These are phyloP conservation scores for Spilosoma lubricipeda DNA, from an alignment of 2,888 invertebrate species.

Conservation along the genomic window DNA sequence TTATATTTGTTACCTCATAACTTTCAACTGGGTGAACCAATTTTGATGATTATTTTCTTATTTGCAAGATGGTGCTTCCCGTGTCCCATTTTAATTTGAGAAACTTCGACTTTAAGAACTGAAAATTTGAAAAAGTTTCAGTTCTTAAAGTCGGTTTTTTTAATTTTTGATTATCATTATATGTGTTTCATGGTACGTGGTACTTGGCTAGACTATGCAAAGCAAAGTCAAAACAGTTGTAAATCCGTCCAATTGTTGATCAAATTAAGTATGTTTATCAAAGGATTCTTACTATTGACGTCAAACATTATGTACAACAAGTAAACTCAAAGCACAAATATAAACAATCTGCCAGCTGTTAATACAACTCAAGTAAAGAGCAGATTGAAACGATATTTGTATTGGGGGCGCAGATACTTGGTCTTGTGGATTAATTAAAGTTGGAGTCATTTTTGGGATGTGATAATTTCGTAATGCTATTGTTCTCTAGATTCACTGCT, in stretches of 20 bases:
- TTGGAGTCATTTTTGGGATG: too few species aligned
- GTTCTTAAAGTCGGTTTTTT: too few species aligned
- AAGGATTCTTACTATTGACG: not conserved
- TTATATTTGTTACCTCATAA: too few species aligned
- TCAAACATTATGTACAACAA: slow-evolving; percentile 1
- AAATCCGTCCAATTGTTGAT: not conserved
- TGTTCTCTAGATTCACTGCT: too few species aligned
- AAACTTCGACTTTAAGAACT: too few species aligned
- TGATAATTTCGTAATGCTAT: too few species aligned
- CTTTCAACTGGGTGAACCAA: too few species aligned
- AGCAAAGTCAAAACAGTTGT: not conserved
- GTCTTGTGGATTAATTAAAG: not conserved
- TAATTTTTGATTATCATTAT: too few species aligned
- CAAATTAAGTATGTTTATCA: not conserved
- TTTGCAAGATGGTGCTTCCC: too few species aligned
- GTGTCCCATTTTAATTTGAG: too few species aligned
- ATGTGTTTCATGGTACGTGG: not conserved
- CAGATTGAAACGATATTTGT: not conserved
- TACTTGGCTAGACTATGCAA: not conserved
- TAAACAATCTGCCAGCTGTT: not conserved
- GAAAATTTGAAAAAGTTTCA: too few species aligned
- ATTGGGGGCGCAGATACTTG: not conserved
- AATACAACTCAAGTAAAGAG: not conserved
- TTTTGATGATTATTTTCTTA: too few species aligned
- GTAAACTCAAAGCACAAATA: not conserved